Evolutionary conservation across 2,113 vertebrate genomes (phyloP).

Genomic region (Nansenia antarctica): DNA sequence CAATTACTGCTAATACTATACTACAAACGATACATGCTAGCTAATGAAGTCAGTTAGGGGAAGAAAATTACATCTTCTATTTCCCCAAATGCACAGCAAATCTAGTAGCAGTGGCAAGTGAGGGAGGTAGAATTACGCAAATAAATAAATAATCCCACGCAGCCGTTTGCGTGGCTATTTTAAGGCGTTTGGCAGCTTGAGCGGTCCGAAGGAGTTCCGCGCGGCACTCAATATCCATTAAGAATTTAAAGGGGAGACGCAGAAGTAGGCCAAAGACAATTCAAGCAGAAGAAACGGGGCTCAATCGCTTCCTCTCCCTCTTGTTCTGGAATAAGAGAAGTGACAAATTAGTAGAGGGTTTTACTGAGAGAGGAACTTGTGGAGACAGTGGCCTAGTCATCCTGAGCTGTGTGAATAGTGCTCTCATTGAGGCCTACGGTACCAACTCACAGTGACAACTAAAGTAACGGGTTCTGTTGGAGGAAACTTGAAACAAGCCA

Average conservation of each 20-base stretch:
- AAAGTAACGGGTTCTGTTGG: background rate
- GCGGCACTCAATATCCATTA: slow-evolving; percentile 49
- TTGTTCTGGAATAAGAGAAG: slow-evolving; percentile 13
- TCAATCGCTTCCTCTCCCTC: slow-evolving; percentile 8
- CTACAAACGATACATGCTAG: background rate
- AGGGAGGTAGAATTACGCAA: slow-evolving; percentile 7
- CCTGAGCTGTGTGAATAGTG: background rate
- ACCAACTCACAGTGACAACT: background rate
- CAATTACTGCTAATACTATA: background rate
- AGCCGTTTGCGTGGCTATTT: slow-evolving; percentile 49
- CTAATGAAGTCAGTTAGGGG: background rate
- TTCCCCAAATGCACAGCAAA: slow-evolving; percentile 7
- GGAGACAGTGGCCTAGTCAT: slow-evolving; percentile 5
- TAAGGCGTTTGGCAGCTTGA: slow-evolving; percentile 41
- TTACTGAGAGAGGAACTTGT: background rate
- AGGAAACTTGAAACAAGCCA: background rate
- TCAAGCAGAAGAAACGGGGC: slow-evolving; percentile 37
- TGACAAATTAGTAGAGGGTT: slow-evolving; percentile 10
- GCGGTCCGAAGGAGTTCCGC: slow-evolving; percentile 28
- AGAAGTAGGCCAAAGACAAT: slow-evolving; percentile 53
- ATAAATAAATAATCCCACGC: slow-evolving; percentile 23
- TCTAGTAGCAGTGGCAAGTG: background rate
- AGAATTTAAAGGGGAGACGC: slow-evolving; percentile 46
- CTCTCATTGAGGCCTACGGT: background rate
- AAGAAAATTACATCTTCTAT: background rate